Evolutionary conservation across 2,888 invertebrate genomes (phyloP), one percentile per base, ranked within the genome.

Genomic region (Gasteruption jaculator): DNA sequence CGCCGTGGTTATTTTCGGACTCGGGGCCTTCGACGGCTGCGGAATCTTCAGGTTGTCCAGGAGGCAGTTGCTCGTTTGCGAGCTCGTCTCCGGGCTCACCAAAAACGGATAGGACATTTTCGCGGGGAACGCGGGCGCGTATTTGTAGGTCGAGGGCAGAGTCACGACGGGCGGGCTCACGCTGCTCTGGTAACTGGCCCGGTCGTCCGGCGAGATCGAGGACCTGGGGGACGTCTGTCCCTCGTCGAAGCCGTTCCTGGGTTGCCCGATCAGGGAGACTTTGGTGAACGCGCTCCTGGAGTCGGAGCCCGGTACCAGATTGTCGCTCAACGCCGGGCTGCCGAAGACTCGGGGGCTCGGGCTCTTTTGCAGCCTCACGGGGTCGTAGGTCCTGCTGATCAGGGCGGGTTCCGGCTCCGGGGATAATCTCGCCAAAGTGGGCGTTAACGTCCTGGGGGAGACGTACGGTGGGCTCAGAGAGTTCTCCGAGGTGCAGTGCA

Each of bases 261-360:
- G 52, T 50, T 74, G 72, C 2, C 60, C 52, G 7, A 61, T 48
- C 32, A 76, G 53, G 51, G 71, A 73, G 42, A 91, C 90, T 75
- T 91, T 91, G 1, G 90, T 91, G 60, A 91, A 91, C 5, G 91
- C 91, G 72, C 90, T 90, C 58, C 82, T 82, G 0, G 67, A 61
- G 29, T 68, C 68, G 10, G 46, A 40, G 1, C 52, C 34, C 4
- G 54, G 56, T 1, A 50, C 41, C 2, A 53, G 29, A 4, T 54
- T 56, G 16, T 25, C 33, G 41, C 19, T 8, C 1, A 54, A 32
- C 5, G 52, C 50, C 6, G 30, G 21, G 8, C 45, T 48, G 5
- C 43, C 38, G 11, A 61, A 24, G 1, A 59, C 40, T 1, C 65
- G 61, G 2, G 68, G 67, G 38, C 63, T 63, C 3, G 65, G 65